Base-by-base conservation (phyloP, 2,113 vertebrate species). In the Tautogolabrus adspersus region DNA sequence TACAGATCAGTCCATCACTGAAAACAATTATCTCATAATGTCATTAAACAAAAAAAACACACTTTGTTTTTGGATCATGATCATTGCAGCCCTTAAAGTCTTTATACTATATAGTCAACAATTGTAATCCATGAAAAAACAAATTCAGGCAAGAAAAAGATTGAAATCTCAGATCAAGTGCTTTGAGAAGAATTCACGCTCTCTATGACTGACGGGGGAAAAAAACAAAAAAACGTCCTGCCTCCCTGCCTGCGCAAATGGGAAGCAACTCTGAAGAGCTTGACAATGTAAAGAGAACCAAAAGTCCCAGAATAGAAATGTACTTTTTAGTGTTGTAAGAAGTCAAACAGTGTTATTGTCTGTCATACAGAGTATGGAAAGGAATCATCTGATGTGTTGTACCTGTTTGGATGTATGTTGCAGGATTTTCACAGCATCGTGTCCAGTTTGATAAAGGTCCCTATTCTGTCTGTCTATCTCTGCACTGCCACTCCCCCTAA, bases 381-480 rank as follows among this genome's bases (percentile, higher is more conserved):
- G 56, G 22, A 77, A 30, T 78, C 76, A 75, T 76, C 70, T 0
- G 62, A 66, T 75, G 61, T 71, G 79, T 88, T 81, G 66, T 72
- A 47, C 58, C 77, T 74, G 82, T 77, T 79, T 63, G 69, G 71
- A 86, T 81, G 74, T 66, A 42, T 72, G 30, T 65, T 34, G 71
- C 77, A 70, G 80, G 77, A 67, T 75, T 83, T 46, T 88, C 79
- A 38, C 72, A 73, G 74, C 58, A 64, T 79, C 71, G 75, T 87
- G 66, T 85, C 70, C 21, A 15, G 55, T 76, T 83, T 77, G 44
- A 38, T 73, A 62, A 82, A 74, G 70, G 60, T 88, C 66, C 84
- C 63, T 73, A 66, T 79, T 70, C 84, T 85, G 86, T 90, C 87
- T 87, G 87, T 87, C 79, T 82, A 66, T 85, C 88, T 89, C 86